Conservation (phyloP, 2,113 vertebrate species). For the Nothocercus nigrocapillus region DNA sequence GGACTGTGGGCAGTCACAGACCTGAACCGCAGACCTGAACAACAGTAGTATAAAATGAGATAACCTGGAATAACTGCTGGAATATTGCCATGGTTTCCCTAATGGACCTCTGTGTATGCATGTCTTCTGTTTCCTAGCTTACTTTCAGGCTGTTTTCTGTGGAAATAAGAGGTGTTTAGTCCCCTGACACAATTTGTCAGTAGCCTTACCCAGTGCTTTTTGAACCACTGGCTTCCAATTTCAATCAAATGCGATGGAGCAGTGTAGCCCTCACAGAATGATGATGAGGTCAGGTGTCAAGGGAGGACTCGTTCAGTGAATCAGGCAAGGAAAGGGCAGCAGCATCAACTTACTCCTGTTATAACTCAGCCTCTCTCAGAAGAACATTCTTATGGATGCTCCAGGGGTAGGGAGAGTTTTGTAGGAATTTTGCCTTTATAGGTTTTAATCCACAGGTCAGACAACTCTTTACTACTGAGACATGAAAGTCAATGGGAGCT, state of each 20-base stretch:
- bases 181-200: neutral
- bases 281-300: neutral
- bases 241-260: neutral
- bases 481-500: neutral
- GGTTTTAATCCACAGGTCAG: too few species aligned
- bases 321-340: neutral
- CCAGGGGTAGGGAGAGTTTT: neutral
- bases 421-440: neutral
- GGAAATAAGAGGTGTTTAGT: neutral
- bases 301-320: neutral
- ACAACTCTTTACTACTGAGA: neutral
- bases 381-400: neutral
- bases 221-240: neutral
- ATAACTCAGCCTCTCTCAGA: neutral
- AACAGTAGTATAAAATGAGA: neutral
- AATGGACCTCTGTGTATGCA: neutral
- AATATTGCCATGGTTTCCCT: neutral
- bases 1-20: neutral
- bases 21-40: neutral
- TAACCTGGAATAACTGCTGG: neutral
- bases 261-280: neutral
- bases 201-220: neutral
- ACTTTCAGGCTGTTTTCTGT: neutral
- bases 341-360: neutral
- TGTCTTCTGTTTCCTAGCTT: neutral